These are phyloP conservation scores for Ianthella basta DNA, from an alignment of 37 sponge, comb jelly and placozoan genomes.

Conservation along the genomic window DNA sequence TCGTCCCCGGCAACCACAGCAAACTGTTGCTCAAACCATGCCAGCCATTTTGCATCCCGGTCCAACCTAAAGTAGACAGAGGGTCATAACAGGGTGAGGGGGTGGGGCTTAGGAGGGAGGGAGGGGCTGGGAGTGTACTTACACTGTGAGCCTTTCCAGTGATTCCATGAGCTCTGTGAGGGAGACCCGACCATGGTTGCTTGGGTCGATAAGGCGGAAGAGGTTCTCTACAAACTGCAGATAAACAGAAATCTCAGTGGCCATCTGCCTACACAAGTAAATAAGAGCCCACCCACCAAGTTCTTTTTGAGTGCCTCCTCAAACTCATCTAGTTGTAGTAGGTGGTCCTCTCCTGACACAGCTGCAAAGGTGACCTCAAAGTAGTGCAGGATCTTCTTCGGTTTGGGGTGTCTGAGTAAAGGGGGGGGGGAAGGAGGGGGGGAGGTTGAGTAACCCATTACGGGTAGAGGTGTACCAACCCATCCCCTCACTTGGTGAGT, in stretches of 20 bases:
- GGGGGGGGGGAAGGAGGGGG: no score
- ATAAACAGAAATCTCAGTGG: neutral
- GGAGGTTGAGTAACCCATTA: neutral
- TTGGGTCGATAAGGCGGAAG: slow-evolving; percentile 75
- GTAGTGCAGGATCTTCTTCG: slow-evolving; percentile 64
- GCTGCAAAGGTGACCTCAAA: slow-evolving; percentile 63
- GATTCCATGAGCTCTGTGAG: slow-evolving; percentile 71
- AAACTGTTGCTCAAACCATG: slow-evolving; percentile 92
- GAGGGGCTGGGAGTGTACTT: neutral
- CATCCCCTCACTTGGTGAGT: slow-evolving; percentile 67
- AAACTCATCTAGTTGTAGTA: slow-evolving; percentile 64
- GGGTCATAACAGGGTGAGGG: neutral
- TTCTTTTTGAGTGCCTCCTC: slow-evolving; percentile 56
- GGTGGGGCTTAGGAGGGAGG: neutral
- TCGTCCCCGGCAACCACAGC: slow-evolving; percentile 75
- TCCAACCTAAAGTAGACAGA: slow-evolving; percentile 55
- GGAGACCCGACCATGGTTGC: slow-evolving; percentile 64
- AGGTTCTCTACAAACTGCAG: slow-evolving; percentile 74
- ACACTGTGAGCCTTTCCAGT: slow-evolving; percentile 80
- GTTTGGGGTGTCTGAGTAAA: slow-evolving; percentile 30
- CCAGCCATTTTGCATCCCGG: slow-evolving; percentile 86
- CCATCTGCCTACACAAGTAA: neutral
- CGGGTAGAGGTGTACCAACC: neutral
- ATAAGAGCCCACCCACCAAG: slow-evolving; percentile 37
- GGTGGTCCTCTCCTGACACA: slow-evolving; percentile 66